These are phyloP conservation scores for Cecropterus lyciades DNA, from an alignment of 1,140 invertebrate species.

Conservation along the genomic window DNA sequence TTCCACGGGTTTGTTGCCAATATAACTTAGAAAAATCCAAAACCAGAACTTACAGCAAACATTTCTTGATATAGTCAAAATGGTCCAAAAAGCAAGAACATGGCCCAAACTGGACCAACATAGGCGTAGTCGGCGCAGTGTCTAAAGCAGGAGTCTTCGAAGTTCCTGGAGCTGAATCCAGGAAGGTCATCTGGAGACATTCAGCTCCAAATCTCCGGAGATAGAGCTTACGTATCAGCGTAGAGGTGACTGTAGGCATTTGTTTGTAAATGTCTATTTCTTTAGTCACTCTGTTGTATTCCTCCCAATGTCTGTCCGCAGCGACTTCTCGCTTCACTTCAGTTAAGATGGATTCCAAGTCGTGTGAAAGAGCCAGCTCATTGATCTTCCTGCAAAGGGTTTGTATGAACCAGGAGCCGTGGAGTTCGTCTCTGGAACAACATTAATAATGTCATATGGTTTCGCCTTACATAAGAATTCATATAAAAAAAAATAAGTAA, in stretches of 20 bases:
- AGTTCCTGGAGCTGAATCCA: constrained; percentile 13
- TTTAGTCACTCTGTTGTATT: constrained; percentile 47
- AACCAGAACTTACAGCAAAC: constrained; percentile 57
- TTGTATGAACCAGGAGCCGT: constrained; percentile 71
- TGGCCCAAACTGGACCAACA: constrained; percentile 45
- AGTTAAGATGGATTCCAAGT: constrained; percentile 64
- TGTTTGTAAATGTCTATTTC: constrained; percentile 63
- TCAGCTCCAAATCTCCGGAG: constrained; percentile 47
- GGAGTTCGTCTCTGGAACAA: constrained; percentile 54
- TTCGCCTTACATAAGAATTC: not conserved
- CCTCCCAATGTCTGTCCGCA: constrained; percentile 50
- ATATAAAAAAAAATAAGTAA: no score
- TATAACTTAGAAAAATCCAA: not conserved
- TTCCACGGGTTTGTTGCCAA: no score
- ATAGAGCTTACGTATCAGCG: constrained; percentile 64
- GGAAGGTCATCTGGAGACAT: not conserved
- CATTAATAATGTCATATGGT: not conserved
- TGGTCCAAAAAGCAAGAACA: constrained; percentile 62
- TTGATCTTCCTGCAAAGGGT: constrained; percentile 61
- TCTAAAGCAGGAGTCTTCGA: constrained; percentile 46
- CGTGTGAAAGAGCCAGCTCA: constrained; percentile 44
- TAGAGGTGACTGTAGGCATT: constrained; percentile 63
- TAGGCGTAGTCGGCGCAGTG: constrained; percentile 36
- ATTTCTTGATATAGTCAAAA: constrained; percentile 59
- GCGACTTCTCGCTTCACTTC: constrained; percentile 67